These are phyloP conservation scores for Clarias platycephalus DNA, from an alignment of 2,797 vertebrate species.

Conservation along the genomic window DNA sequence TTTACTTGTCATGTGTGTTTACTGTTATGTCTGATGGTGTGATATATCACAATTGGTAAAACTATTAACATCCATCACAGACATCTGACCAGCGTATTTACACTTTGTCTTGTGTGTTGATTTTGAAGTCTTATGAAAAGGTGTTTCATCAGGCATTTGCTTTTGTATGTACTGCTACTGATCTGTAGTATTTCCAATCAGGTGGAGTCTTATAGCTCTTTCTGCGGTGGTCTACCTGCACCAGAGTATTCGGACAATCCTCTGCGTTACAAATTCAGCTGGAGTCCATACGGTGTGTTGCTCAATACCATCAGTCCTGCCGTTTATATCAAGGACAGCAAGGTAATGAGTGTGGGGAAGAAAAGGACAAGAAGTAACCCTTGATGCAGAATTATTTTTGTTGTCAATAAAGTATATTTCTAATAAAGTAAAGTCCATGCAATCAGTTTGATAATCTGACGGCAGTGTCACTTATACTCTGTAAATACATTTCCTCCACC, in stretches of 20 bases:
- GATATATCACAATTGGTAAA: constrained; percentile 46
- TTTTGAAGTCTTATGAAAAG: constrained; percentile 32
- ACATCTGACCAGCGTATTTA: constrained; percentile 54
- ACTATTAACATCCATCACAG: constrained; percentile 42
- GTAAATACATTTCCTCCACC: neutral
- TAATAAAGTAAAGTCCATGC: neutral
- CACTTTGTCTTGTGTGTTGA: constrained; percentile 48
- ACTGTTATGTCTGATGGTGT: constrained; percentile 47
- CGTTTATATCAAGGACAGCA: constrained; percentile 80
- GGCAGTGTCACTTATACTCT: neutral
- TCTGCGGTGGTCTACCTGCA: constrained; percentile 90
- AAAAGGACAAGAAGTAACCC: neutral
- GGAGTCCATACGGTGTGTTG: constrained; percentile 91
- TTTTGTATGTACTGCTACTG: neutral
- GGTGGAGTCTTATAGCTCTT: constrained; percentile 91
- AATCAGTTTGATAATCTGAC: neutral
- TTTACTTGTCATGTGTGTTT: constrained; percentile 46
- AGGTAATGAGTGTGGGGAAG: constrained; percentile 71
- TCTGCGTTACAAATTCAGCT: constrained; percentile 97
- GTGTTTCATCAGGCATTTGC: neutral
- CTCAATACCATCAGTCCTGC: constrained; percentile 87
- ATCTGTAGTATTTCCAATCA: constrained; percentile 55
- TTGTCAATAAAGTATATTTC: too few species aligned
- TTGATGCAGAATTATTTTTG: neutral
- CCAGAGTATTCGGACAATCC: constrained; percentile 94